Evolutionary conservation across 2,797 vertebrate genomes (phyloP).

Genomic region (Percopsis omiscomaycus): DNA sequence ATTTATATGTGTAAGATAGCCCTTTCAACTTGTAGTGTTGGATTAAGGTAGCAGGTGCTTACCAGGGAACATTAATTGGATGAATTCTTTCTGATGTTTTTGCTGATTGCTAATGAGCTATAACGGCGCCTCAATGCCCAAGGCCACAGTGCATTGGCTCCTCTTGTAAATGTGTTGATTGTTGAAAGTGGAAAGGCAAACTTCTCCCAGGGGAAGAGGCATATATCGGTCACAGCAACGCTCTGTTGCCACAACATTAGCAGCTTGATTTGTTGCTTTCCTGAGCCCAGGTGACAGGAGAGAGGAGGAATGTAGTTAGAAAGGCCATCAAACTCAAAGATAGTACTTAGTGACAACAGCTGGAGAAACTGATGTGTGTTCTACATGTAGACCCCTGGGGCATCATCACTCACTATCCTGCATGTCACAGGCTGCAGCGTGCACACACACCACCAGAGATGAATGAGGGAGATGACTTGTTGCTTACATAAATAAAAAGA

Average conservation of each 20-base stretch:
- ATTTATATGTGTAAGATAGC: no score
- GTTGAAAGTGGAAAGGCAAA: conserved; percentile 30
- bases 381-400: conserved; percentile 58
- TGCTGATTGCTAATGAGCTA: conserved; percentile 41
- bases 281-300: conserved; percentile 66
- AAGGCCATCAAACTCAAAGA: conserved; percentile 73
- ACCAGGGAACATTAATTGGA: conserved; percentile 16
- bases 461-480: conserved; percentile 48
- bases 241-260: conserved; percentile 63
- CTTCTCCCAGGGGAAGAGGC: conserved; percentile 48
- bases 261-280: conserved; percentile 73
- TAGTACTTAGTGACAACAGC: conserved; percentile 75
- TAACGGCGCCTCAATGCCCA: conserved; percentile 23
- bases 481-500: conserved; percentile 64
- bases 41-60: conserved; percentile 21
- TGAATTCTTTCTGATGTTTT: conserved; percentile 22
- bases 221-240: conserved; percentile 59
- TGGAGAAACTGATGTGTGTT: conserved; percentile 69
- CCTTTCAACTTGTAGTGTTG: conserved; percentile 2
- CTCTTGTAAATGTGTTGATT: conserved; percentile 40
- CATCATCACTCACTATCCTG: conserved; percentile 70
- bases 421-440: conserved; percentile 53
- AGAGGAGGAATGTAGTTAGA: conserved; percentile 71
- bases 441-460: conserved; percentile 36
- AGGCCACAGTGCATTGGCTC: conserved; percentile 21